These are phyloP conservation scores for Sympetrum striolatum DNA, from an alignment of 2,888 invertebrate genomes.

Conservation along the genomic window DNA sequence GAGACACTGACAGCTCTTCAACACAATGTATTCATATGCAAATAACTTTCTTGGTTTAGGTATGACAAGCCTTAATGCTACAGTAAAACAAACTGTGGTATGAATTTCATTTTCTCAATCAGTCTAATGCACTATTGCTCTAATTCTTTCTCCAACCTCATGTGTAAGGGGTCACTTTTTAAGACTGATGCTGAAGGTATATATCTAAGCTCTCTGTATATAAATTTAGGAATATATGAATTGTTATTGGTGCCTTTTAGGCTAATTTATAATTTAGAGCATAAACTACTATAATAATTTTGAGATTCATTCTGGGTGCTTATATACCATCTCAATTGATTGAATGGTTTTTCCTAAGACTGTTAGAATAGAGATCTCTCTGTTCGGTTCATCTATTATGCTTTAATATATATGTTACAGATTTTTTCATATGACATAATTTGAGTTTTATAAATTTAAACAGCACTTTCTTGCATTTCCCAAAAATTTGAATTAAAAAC, in stretches of 20 bases:
- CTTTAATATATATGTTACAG: neutral
- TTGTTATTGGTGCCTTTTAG: conserved; percentile 34
- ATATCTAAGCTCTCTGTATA: neutral
- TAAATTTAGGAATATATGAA: neutral
- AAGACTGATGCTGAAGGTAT: conserved; percentile 3
- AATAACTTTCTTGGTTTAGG: neutral
- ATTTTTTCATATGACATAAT: too few species aligned
- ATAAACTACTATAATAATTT: neutral
- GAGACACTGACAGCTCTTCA: neutral
- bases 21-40: neutral
- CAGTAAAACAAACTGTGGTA: neutral
- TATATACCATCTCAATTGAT: conserved; percentile 1
- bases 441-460: neutral
- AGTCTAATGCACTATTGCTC: conserved; percentile 13
- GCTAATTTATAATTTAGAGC: neutral
- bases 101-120: neutral
- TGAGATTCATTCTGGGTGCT: neutral
- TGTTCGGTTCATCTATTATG: neutral
- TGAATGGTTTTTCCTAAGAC: neutral
- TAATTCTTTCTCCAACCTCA: neutral
- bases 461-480: neutral
- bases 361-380: neutral
- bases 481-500: too few species aligned
- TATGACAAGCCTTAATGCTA: neutral
- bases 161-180: neutral